Evolutionary conservation across 2,113 vertebrate species (phyloP).

Genomic region (Lichenostomus cassidix): DNA sequence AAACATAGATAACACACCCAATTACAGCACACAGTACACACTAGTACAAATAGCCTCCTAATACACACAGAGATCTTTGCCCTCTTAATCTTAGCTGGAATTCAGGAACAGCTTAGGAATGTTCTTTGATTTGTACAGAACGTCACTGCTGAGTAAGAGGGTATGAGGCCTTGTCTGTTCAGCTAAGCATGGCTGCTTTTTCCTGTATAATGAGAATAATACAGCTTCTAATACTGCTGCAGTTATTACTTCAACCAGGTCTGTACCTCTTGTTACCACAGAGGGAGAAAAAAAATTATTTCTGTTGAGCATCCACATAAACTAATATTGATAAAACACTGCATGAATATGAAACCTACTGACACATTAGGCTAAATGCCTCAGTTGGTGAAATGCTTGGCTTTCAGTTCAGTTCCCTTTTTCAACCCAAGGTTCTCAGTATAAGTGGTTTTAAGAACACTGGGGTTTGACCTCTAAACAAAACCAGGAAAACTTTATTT

Average conservation of each 20-base stretch:
- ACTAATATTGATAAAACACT: not conserved
- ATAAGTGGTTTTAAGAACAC: not conserved
- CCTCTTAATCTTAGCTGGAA: constrained; percentile 51
- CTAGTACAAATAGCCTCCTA: not conserved
- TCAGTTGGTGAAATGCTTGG: not conserved
- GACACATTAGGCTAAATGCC: not conserved
- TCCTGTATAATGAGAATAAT: not conserved
- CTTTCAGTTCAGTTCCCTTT: not conserved
- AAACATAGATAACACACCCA: not conserved
- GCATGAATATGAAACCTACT: not conserved
- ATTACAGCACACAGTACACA: not conserved
- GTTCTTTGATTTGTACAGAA: not conserved
- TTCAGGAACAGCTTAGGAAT: constrained; percentile 14
- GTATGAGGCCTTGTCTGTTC: not conserved
- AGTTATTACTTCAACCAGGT: not conserved
- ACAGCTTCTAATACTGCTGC: not conserved
- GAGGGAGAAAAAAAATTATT: not conserved
- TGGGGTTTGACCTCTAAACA: not conserved
- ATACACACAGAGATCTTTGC: constrained; percentile 13
- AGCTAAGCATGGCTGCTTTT: not conserved
- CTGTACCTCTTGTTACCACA: not conserved
- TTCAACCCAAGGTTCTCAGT: not conserved
- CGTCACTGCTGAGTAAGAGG: not conserved
- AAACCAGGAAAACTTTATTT: not conserved
- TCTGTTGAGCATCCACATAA: not conserved